phyloP scores from a whole-genome alignment of 2,888 invertebrate genomes.

The Fragum whitleyi region DNA sequence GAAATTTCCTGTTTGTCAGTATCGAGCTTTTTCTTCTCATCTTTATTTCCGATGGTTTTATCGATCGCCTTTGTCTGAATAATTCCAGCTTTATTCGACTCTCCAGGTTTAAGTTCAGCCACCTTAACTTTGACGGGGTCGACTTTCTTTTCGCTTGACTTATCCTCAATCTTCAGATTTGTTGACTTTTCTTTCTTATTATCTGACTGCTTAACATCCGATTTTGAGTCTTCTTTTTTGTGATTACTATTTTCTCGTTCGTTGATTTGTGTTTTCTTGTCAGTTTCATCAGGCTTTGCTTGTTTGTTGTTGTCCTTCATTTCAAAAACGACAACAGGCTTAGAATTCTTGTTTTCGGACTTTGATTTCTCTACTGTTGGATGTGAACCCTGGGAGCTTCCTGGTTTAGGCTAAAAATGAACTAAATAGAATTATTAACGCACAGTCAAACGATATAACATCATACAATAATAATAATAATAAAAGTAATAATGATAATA shows the following conservation, averaged over 20 bases:
- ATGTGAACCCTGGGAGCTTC: neutral
- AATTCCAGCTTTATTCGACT: neutral
- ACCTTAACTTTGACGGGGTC: neutral
- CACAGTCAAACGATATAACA: no score
- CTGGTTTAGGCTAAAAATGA: neutral
- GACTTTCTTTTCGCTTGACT: neutral
- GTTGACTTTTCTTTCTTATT: neutral
- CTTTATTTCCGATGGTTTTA: neutral
- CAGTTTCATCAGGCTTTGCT: neutral
- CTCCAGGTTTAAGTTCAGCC: neutral
- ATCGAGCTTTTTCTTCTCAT: neutral
- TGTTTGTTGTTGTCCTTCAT: neutral
- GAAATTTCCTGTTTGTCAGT: neutral
- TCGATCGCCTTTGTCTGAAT: neutral
- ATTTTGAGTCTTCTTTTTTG: neutral
- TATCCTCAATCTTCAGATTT: neutral
- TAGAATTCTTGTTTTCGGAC: neutral
- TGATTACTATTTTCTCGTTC: neutral
- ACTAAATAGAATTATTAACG: no score
- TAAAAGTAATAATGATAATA: no score
- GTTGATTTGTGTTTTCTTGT: neutral
- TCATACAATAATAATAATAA: no score
- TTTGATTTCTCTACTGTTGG: neutral
- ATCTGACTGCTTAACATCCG: neutral
- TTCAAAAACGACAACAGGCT: neutral